These are phyloP conservation scores for Helicoverpa assulta DNA, from an alignment of 2,888 invertebrate genomes.

Conservation along the genomic window DNA sequence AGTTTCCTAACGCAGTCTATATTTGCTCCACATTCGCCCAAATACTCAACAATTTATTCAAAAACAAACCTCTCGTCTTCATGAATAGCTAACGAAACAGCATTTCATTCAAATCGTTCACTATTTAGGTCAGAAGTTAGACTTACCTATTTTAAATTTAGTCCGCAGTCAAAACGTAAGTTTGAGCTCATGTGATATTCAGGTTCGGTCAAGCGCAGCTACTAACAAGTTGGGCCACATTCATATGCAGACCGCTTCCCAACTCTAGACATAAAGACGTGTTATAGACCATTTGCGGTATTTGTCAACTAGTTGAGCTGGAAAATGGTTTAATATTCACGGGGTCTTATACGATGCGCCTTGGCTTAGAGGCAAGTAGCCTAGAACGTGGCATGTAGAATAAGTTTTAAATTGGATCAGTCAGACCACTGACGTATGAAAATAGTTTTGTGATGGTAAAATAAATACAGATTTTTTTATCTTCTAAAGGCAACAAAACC, in stretches of 20 bases:
- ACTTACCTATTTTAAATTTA: constrained; percentile 57
- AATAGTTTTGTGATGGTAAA: neutral
- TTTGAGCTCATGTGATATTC: constrained; percentile 67
- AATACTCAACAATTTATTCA: neutral
- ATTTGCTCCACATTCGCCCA: neutral
- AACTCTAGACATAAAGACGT: constrained; percentile 59
- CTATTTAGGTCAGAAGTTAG: constrained; percentile 36
- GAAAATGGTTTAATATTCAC: constrained; percentile 16
- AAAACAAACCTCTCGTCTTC: constrained; percentile 12
- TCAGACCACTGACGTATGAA: neutral
- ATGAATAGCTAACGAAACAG: constrained; percentile 42
- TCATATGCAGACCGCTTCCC: constrained; percentile 59
- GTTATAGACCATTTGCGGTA: constrained; percentile 38
- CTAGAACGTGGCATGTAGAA: neutral
- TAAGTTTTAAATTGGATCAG: neutral
- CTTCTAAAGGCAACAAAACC: too few relatives aligned
- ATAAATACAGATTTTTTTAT: too few relatives aligned
- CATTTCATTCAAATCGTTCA: constrained; percentile 29
- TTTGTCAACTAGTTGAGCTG: constrained; percentile 37
- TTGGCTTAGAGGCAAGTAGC: neutral
- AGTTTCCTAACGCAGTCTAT: neutral
- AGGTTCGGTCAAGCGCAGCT: constrained; percentile 64
- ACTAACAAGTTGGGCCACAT: constrained; percentile 60
- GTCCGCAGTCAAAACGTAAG: constrained; percentile 55
- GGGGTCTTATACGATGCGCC: neutral